Conservation (phyloP, 2,888 invertebrate genomes). For the Trilocha varians region DNA sequence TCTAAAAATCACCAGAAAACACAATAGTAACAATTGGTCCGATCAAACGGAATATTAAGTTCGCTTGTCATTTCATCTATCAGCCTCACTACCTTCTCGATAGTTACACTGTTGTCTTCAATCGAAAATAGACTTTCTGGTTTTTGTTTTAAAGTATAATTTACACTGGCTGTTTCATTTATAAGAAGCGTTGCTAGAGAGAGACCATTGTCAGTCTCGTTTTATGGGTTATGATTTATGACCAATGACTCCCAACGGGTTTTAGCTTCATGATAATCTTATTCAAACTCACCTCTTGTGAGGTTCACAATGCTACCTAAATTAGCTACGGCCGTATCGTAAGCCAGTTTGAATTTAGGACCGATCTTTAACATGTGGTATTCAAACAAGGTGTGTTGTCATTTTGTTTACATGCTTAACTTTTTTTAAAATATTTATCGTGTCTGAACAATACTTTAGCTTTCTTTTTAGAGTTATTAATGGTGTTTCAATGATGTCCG, state of each 20-base stretch:
- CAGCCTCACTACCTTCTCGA: constrained; percentile 39
- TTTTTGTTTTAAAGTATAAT: constrained; percentile 21
- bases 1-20: constrained; percentile 59
- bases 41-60: constrained; percentile 73
- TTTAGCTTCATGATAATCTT: constrained; percentile 65
- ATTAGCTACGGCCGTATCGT: constrained; percentile 64
- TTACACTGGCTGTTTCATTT: constrained; percentile 15
- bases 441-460: too few species aligned
- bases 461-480: too few species aligned
- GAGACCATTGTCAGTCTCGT: constrained; percentile 67
- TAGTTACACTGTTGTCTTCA: constrained; percentile 18
- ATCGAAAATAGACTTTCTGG: constrained; percentile 15
- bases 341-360: constrained; percentile 45
- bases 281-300: constrained; percentile 64
- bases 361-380: constrained; percentile 46
- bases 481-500: too few species aligned
- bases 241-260: constrained; percentile 71
- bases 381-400: constrained; percentile 46
- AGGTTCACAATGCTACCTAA: constrained; percentile 71
- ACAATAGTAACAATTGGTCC: constrained; percentile 71
- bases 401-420: constrained; percentile 33
- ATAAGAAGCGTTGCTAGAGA: constrained; percentile 57
- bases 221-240: constrained; percentile 74
- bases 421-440: constrained; percentile 33
- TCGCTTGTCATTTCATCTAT: constrained; percentile 70